Conservation (phyloP, 2,797 vertebrate genomes). For the Capromys pilorides region DNA sequence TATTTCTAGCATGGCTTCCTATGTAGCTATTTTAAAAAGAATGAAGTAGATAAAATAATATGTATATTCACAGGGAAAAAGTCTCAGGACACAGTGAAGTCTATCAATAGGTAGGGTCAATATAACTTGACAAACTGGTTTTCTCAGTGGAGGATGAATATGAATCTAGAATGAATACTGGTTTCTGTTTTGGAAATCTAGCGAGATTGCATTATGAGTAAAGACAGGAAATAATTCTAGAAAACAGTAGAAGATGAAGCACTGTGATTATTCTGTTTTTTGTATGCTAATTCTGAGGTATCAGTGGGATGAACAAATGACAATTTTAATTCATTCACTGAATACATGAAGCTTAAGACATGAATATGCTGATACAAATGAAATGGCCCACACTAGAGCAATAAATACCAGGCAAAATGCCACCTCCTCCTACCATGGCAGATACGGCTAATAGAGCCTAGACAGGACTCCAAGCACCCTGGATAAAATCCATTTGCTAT, state of each 20-base stretch:
- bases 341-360: neutral
- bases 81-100: neutral
- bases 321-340: neutral
- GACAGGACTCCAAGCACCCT: neutral
- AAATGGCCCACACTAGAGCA: neutral
- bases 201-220: neutral
- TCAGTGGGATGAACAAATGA: neutral
- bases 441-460: neutral
- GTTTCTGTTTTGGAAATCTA: neutral
- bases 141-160: neutral
- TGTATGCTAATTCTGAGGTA: neutral
- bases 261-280: neutral
- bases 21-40: conserved; percentile 26
- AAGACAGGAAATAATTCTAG: neutral
- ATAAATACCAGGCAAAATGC: neutral
- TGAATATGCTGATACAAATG: neutral
- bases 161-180: neutral
- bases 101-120: neutral
- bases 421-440: neutral
- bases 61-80: neutral
- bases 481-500: neutral
- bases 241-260: neutral
- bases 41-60: neutral
- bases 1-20: neutral
- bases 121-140: neutral